These are phyloP conservation scores for Pseudococcus jackbeardsleyi DNA, from an alignment of 2,888 invertebrate species.

Conservation along the genomic window DNA sequence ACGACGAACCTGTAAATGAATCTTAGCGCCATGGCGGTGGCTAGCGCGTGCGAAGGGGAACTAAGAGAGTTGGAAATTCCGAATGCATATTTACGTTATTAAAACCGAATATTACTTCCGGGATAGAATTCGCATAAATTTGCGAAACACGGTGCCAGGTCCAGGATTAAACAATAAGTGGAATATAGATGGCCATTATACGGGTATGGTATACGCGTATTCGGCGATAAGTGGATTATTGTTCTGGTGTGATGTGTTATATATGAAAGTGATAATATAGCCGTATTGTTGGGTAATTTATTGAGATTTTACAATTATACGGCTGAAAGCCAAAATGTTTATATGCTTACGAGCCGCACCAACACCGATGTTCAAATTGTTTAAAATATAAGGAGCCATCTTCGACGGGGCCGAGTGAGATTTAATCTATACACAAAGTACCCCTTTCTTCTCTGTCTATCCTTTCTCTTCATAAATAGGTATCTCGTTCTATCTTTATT, in stretches of 20 bases:
- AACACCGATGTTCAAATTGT: not conserved
- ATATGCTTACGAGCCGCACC: not conserved
- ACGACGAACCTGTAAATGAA: not conserved
- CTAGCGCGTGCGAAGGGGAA: not conserved
- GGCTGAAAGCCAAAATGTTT: slow-evolving; percentile 44
- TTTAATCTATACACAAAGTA: not conserved
- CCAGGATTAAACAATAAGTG: slow-evolving; percentile 56
- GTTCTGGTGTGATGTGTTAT: slow-evolving; percentile 50
- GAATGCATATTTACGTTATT: slow-evolving; percentile 52
- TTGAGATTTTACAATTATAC: slow-evolving; percentile 39
- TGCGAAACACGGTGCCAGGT: slow-evolving; percentile 35
- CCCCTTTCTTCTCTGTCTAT: not conserved
- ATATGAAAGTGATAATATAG: slow-evolving; percentile 56
- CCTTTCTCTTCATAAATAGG: no score
- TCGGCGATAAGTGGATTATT: slow-evolving; percentile 52
- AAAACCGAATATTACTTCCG: slow-evolving; percentile 55
- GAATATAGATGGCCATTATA: slow-evolving; percentile 52
- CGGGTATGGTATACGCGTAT: slow-evolving; percentile 19
- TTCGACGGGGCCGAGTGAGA: not conserved
- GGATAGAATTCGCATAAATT: slow-evolving; percentile 57
- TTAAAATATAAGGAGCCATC: slow-evolving; percentile 27
- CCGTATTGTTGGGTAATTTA: slow-evolving; percentile 51
- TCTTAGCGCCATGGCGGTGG: not conserved
- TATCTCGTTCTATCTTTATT: no score
- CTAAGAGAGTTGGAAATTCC: slow-evolving; percentile 37